Percentiles rank a stretch among this genome's conserved stretches.
These are phyloP conservation scores for Noctua janthe DNA, from an alignment of 2,888 invertebrate species.

Conservation along the genomic window DNA sequence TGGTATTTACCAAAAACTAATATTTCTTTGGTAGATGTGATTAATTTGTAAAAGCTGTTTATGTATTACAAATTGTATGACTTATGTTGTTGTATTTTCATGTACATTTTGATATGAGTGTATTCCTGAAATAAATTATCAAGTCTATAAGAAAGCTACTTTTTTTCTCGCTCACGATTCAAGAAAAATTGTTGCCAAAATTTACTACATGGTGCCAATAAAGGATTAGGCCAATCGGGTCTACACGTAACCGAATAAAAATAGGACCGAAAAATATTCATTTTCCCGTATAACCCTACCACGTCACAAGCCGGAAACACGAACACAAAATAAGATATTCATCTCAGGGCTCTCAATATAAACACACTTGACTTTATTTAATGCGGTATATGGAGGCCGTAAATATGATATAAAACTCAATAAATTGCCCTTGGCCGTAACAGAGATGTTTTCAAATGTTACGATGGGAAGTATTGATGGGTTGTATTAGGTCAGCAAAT, in stretches of 20 bases:
- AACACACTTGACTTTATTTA: constrained; percentile 40
- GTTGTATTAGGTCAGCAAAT: constrained; percentile 18
- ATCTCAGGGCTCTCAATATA: constrained; percentile 22
- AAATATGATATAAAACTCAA: constrained; percentile 29
- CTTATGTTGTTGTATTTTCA: too few relatives aligned
- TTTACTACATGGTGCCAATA: background rate
- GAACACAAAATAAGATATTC: constrained; percentile 42
- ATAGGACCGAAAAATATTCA: constrained; percentile 3
- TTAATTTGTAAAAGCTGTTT: too few relatives aligned
- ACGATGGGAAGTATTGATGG: constrained; percentile 6
- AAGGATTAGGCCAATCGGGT: background rate
- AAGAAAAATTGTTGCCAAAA: background rate
- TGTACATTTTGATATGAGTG: too few relatives aligned
- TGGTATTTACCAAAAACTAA: background rate
- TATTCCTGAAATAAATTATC: too few relatives aligned
- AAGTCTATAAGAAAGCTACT: background rate
- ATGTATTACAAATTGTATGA: too few relatives aligned
- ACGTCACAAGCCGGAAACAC: constrained; percentile 1
- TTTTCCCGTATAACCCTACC: constrained; percentile 9
- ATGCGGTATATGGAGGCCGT: constrained; percentile 2
- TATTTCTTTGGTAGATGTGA: too few relatives aligned
- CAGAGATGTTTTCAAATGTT: constrained; percentile 34
- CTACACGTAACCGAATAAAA: constrained; percentile 6
- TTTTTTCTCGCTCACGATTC: background rate
- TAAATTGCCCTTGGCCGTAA: constrained; percentile 46